Evolutionary conservation across 2,113 vertebrate genomes (phyloP), one percentile per base, ranked within the genome.

Genomic region (Scalopus aquaticus): DNA sequence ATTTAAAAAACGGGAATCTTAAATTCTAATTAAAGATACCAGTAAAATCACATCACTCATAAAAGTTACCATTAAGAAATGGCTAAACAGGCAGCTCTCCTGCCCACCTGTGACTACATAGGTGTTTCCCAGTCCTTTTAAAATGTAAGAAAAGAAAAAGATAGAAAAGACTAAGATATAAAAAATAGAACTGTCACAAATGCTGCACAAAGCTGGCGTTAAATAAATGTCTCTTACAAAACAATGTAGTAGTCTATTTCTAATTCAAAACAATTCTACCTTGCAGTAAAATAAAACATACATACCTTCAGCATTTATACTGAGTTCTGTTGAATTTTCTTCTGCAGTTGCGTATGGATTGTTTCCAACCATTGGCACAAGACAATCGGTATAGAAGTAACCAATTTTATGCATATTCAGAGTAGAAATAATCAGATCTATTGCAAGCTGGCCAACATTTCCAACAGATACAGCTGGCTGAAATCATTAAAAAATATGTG

Each of bases 401-500:
- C 99, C 99, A 69, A 99, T 98, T 96, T 99, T 98, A 44, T 90
- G 96, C 98, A 99, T 99, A 86, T 98, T 95, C 24, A 99, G 98
- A 0, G 99, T 99, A 73, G 99, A 99, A 97, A 99, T 99, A 37
- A 99, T 97, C 73, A 99, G 98, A 97, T 99, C 99, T 93, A 98
- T 95, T 1, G 99, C 98, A 96, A 99, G 97, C 89, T 99, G 99
- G 44, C 99, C 99, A 87, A 99, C 99, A 83, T 99, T 99, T 69
- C 99, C 99, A 65, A 99, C 99, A 0, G 99, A 99, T 37, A 99
- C 99, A 3, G 99, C 99, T n/a, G 99, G 99, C 99, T 99, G 97
- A 95, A 98, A 94, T 12, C 84, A 96, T 42, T 35, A 95, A 69
- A 94, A 44, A 35, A 49, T 8, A 77, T 46, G 20, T 13, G 84